Percentiles rank a stretch among this genome's conserved stretches.
Conservation (phyloP, 2,113 vertebrate species). For the Amphiprion percula region DNA sequence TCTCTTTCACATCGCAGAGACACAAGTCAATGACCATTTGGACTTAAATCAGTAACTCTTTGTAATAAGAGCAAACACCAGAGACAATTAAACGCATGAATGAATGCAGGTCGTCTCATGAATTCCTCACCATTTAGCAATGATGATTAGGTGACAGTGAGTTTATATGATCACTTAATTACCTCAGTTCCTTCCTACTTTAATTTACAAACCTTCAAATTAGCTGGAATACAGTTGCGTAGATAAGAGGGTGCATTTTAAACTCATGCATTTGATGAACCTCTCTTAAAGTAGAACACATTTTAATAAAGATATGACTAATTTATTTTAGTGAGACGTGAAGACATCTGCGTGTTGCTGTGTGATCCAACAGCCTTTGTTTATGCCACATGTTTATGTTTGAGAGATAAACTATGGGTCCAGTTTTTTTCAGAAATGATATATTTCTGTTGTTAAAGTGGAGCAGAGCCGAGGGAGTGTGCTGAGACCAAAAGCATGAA, state of each 20-base stretch:
- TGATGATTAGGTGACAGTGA: background rate
- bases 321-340: background rate
- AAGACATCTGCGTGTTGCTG: background rate
- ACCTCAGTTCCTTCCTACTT: background rate
- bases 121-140: conserved; percentile 4
- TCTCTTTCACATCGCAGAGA: conserved; percentile 34
- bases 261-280: background rate
- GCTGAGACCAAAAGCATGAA: background rate
- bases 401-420: background rate
- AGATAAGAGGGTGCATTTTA: background rate
- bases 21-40: conserved; percentile 33
- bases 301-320: background rate
- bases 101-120: conserved; percentile 8
- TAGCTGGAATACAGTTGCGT: background rate
- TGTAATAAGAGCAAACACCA: conserved; percentile 2
- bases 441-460: background rate
- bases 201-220: background rate
- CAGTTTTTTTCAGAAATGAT: background rate
- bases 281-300: background rate
- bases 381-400: background rate
- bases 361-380: background rate
- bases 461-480: background rate
- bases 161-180: conserved; percentile 18
- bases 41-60: conserved; percentile 20
- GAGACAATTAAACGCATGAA: conserved; percentile 28